Evolutionary conservation across 2,888 invertebrate genomes (phyloP).

Genomic region (Andrena marginata): DNA sequence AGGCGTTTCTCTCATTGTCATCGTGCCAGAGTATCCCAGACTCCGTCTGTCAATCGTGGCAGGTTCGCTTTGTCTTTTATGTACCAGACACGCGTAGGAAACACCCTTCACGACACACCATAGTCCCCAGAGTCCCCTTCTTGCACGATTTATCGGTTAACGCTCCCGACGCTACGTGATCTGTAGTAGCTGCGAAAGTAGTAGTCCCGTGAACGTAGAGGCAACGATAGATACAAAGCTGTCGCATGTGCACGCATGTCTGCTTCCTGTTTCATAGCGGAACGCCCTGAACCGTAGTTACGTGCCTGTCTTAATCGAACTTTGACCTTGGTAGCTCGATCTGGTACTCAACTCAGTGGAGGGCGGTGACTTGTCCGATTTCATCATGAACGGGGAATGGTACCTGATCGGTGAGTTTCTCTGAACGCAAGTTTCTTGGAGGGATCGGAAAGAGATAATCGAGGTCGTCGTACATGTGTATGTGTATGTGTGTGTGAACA

Average conservation of each 20-base stretch:
- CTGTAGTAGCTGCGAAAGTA: constrained; percentile 10
- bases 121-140: constrained; percentile 15
- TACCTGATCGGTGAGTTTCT: constrained; percentile 96
- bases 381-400: constrained; percentile 99
- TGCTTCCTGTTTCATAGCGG: constrained; percentile 64
- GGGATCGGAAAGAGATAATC: constrained; percentile 31
- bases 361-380: constrained; percentile 98
- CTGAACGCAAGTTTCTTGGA: constrained; percentile 44
- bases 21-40: not conserved
- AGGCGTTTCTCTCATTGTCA: not conserved
- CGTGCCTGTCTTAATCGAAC: constrained; percentile 82
- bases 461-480: not conserved
- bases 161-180: constrained; percentile 21
- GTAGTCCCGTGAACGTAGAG: not conserved
- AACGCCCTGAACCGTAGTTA: constrained; percentile 71
- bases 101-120: constrained; percentile 23
- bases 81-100: constrained; percentile 5
- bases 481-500: not conserved
- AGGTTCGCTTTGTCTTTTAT: not conserved
- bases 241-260: constrained; percentile 61
- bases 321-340: constrained; percentile 91
- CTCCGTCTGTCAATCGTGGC: constrained; percentile 26
- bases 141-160: constrained; percentile 55
- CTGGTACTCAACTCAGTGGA: constrained; percentile 97
- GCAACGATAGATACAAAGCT: constrained; percentile 10